Conservation (phyloP, 1,140 invertebrate genomes). For the Sycobia sp. region DNA sequence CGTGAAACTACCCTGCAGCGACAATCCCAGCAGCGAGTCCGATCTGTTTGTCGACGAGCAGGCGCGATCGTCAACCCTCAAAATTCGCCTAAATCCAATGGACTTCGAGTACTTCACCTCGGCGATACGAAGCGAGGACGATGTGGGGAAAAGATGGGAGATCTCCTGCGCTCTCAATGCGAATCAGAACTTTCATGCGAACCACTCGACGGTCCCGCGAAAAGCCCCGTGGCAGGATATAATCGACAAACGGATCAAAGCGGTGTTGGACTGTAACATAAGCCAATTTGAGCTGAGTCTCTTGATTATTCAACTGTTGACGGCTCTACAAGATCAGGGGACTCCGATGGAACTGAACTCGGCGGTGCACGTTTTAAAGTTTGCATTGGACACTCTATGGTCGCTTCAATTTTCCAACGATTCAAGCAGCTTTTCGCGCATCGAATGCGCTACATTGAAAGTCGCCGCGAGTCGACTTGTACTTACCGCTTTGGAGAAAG, state of each 20-base stretch:
- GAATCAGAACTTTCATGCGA: conserved; percentile 38
- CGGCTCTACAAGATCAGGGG: conserved; percentile 65
- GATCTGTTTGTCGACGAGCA: conserved; percentile 57
- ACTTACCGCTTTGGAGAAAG: conserved; percentile 65
- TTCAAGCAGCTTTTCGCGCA: conserved; percentile 39
- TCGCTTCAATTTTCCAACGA: conserved; percentile 65
- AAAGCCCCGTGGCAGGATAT: neutral
- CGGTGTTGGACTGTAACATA: conserved; percentile 63
- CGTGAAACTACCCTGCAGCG: conserved; percentile 14
- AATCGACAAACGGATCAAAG: conserved; percentile 62
- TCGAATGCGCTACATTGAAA: conserved; percentile 61
- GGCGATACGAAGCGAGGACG: conserved; percentile 64
- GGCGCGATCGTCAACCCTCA: conserved; percentile 62
- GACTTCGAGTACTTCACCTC: conserved; percentile 71
- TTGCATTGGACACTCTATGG: conserved; percentile 67
- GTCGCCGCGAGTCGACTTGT: conserved; percentile 66
- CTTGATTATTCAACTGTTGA: conserved; percentile 66
- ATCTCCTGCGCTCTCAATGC: neutral
- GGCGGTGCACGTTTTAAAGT: conserved; percentile 67
- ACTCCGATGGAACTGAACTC: conserved; percentile 65
- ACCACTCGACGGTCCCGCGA: neutral
- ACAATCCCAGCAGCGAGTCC: conserved; percentile 59
- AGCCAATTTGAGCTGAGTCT: conserved; percentile 65
- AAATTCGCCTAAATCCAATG: conserved; percentile 66
- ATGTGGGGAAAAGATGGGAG: conserved; percentile 40